Conservation (phyloP, 2,888 invertebrate species). For the Drosophila bunnanda region DNA sequence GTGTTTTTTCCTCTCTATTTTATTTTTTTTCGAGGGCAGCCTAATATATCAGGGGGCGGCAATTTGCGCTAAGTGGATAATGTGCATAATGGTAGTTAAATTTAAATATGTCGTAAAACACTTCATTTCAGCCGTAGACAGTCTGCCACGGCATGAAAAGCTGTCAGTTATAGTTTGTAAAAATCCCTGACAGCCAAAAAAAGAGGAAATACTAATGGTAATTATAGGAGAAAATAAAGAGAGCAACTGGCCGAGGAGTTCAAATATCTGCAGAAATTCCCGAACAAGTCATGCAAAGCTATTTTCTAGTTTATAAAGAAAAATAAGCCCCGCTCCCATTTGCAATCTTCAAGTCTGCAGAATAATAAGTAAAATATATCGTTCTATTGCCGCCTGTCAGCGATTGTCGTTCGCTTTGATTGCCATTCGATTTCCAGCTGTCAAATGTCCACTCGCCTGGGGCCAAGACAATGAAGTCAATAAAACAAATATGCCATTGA, state of each 20-base stretch:
- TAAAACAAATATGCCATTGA: slow-evolving; percentile 76
- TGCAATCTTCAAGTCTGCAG: slow-evolving; percentile 16
- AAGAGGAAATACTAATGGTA: slow-evolving; percentile 54
- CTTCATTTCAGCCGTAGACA: slow-evolving; percentile 65
- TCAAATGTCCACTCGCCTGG: slow-evolving; percentile 42
- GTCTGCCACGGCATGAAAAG: slow-evolving; percentile 47
- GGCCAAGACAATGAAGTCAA: slow-evolving; percentile 65
- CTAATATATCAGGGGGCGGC: slow-evolving; percentile 78
- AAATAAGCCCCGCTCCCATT: slow-evolving; percentile 21
- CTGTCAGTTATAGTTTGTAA: slow-evolving; percentile 68
- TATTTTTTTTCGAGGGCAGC: slow-evolving; percentile 27
- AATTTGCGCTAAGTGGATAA: slow-evolving; percentile 79
- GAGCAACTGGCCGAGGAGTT: slow-evolving; percentile 14
- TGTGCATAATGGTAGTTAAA: slow-evolving; percentile 78
- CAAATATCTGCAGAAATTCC: slow-evolving; percentile 36
- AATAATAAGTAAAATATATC: slow-evolving; percentile 50
- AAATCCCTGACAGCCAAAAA: slow-evolving; percentile 58
- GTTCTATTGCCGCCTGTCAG: slow-evolving; percentile 55
- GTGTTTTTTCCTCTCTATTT: background rate
- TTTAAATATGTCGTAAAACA: slow-evolving; percentile 78
- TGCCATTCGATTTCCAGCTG: slow-evolving; percentile 44
- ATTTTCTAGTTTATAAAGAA: background rate
- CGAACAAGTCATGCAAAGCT: slow-evolving; percentile 27
- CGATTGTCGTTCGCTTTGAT: slow-evolving; percentile 38
- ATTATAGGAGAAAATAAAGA: slow-evolving; percentile 49